Percentiles rank a stretch among this genome's conserved stretches.
Evolutionary conservation across 2,888 invertebrate species (phyloP).

Genomic region (Harpalus rubripes): DNA sequence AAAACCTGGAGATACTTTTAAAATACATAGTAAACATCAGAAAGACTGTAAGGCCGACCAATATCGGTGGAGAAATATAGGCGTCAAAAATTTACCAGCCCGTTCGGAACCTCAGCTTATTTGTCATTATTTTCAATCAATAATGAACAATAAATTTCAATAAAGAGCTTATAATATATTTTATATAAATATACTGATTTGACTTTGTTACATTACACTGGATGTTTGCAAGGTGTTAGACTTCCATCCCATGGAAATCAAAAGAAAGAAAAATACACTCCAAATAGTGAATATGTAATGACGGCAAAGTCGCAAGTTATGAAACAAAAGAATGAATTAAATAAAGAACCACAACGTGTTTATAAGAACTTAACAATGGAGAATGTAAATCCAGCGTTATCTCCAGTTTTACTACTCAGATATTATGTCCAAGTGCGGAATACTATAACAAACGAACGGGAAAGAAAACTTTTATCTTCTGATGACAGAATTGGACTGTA

Average conservation of each 20-base stretch:
- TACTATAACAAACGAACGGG: conserved; percentile 21
- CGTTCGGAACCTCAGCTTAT: neutral
- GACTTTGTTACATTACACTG: too few species aligned
- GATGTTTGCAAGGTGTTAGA: too few species aligned
- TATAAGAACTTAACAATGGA: conserved; percentile 27
- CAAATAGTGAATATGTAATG: too few species aligned
- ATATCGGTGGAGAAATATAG: conserved; percentile 5
- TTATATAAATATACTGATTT: too few species aligned
- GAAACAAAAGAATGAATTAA: conserved; percentile 4
- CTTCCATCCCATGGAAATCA: too few species aligned
- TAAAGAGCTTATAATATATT: neutral
- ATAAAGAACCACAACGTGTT: conserved; percentile 28
- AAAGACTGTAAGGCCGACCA: conserved; percentile 1
- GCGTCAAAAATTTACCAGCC: neutral
- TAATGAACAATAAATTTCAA: conserved; percentile 8
- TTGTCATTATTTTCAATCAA: conserved; percentile 10
- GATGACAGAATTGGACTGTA: conserved; percentile 20
- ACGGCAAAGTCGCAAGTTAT: conserved; percentile 12
- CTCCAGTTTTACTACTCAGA: conserved; percentile 7
- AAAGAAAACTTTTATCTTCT: conserved; percentile 33
- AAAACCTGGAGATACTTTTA: conserved; percentile 10
- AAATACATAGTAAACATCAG: neutral
- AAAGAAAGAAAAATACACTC: neutral
- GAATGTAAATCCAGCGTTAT: conserved; percentile 15
- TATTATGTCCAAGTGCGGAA: conserved; percentile 20